Conservation (phyloP, 2,797 vertebrate species). For the Enteromius mattozi region DNA sequence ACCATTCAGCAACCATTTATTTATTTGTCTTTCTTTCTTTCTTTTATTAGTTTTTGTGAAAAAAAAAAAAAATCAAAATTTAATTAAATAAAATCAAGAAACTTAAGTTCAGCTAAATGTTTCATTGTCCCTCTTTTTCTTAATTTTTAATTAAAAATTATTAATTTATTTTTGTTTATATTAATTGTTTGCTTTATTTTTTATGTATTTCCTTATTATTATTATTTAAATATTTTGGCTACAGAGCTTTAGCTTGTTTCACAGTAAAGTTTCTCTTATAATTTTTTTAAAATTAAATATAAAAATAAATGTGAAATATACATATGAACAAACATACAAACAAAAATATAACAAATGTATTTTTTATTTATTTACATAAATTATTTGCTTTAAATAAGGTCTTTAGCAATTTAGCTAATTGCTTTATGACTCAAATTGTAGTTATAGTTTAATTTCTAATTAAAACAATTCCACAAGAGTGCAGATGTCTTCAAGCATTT, state of each 20-base stretch:
- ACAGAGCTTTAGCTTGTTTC: too few species aligned
- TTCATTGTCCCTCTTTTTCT: not conserved
- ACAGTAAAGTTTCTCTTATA: too few species aligned
- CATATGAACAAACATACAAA: not conserved
- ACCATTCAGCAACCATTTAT: not conserved
- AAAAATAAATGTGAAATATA: not conserved
- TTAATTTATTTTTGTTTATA: not conserved
- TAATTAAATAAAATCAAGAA: too few species aligned
- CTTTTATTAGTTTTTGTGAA: too few species aligned
- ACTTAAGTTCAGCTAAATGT: not conserved
- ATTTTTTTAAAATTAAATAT: not conserved
- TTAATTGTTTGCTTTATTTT: not conserved
- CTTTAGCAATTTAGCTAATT: not conserved
- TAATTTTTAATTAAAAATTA: too few species aligned
- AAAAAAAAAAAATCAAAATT: too few species aligned
- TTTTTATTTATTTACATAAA: not conserved
- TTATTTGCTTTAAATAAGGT: not conserved
- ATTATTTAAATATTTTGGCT: not conserved
- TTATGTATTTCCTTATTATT: not conserved
- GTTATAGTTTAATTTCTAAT: not conserved
- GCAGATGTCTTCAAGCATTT: not conserved
- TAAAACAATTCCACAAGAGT: not conserved
- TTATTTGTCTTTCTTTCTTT: not conserved
- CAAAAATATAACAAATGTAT: not conserved
- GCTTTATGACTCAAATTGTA: not conserved